Base-by-base conservation (phyloP, 1,140 invertebrate species). In the Drosophila malerkotliana region DNA sequence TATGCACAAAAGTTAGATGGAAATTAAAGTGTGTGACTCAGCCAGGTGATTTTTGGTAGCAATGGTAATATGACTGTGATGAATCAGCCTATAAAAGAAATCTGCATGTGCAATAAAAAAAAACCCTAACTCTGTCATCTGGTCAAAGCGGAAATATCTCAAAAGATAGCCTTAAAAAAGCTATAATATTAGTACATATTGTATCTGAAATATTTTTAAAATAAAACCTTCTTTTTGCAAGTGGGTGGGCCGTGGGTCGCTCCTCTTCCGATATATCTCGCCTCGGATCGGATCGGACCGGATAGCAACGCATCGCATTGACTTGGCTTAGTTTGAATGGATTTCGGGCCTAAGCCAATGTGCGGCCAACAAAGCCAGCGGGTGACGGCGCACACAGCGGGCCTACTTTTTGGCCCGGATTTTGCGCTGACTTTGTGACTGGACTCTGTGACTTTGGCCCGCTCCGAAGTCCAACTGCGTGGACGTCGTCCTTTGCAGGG, bases 351-450 rank as follows among this genome's bases (percentile, higher is more conserved):
- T 78, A 75, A 82, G 69, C 82, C 73, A 68, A 76, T 76, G 73
- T 76, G 68, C 57, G 72, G 72, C 72, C 78, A 85, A 84, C 77
- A 82, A 72, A 79, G 66, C 30, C 83, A 74, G 67, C 83, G 79
- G 83, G 83, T 79, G 84, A 77, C 69, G 60, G 69, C 78, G 69
- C 82, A 88, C 82, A 81, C 82, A 87, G 76, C 84, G 72, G 79
- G 62, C 44, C 63, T 39, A 51, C 67, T 53, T 55, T 55, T 72
- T 76, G 72, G 59, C 72, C 78, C 53, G 67, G 67, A 71, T 69
- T 68, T 69, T 1, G 26, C 26, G 5, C 26, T 28, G 67, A 69
- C 51, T 69, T 51, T 34, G 18, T 18, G 18, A 18, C 34, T 21
- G 62, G 55, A 28, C 26, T 26, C 26, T 28, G 26, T 53, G 53